These are phyloP conservation scores for Callaeas wilsoni DNA, from an alignment of 2,113 vertebrate species.

Conservation along the genomic window DNA sequence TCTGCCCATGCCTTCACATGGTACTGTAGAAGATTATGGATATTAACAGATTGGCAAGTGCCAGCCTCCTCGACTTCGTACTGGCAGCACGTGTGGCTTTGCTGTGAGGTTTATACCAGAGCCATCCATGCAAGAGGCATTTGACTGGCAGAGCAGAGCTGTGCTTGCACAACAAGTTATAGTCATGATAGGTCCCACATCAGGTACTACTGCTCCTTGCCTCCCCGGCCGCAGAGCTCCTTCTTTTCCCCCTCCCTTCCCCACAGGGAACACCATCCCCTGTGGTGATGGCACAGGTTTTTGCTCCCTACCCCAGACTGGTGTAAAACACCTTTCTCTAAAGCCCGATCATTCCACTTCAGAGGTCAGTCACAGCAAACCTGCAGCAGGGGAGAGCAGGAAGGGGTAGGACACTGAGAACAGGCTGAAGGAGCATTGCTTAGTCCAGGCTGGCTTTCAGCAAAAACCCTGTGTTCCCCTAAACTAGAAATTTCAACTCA, in stretches of 20 bases:
- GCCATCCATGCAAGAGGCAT: background rate
- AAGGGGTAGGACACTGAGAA: background rate
- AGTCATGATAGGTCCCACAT: accelerated
- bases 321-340: background rate
- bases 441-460: background rate
- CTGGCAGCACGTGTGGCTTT: background rate
- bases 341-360: background rate
- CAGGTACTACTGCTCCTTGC: background rate
- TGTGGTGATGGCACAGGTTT: background rate
- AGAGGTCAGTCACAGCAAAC: background rate
- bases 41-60: background rate
- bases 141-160: background rate
- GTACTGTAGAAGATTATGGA: background rate
- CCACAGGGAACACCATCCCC: background rate
- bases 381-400: background rate
- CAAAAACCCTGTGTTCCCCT: background rate
- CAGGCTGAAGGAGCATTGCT: background rate
- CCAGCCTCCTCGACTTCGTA: background rate
- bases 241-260: background rate
- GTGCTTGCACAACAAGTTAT: background rate
- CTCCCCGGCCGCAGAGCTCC: background rate
- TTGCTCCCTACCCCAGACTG: background rate
- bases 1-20: background rate
- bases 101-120: background rate
- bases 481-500: background rate